A percentile compares a stretch with the other conserved stretches of the same genome.
Conservation (phyloP, 2,113 vertebrate species). For the Leptocoma aspasia region DNA sequence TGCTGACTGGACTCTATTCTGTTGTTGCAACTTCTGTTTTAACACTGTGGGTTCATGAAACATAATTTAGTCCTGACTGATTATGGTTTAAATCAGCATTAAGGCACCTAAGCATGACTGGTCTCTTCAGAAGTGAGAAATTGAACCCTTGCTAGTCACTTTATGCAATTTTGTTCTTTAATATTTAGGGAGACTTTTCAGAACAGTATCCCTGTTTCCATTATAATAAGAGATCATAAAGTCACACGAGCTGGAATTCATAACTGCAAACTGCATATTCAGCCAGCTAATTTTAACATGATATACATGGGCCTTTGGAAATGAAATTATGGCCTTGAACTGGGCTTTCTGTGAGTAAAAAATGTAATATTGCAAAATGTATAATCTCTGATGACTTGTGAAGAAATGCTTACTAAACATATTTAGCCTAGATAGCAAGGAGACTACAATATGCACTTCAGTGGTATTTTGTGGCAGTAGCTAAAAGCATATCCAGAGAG, state of each 20-base stretch:
- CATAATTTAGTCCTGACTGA: neutral
- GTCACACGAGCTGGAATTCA: neutral
- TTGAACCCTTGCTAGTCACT: neutral
- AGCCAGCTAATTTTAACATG: conserved; percentile 5
- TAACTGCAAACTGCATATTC: neutral
- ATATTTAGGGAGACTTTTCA: neutral
- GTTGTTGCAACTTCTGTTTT: neutral
- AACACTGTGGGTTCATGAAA: neutral
- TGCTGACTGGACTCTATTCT: neutral
- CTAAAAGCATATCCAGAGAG: neutral
- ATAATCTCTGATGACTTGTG: neutral
- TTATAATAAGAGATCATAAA: neutral
- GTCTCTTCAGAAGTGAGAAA: neutral
- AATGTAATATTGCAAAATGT: conserved; percentile 22
- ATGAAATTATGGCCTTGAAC: conserved; percentile 19
- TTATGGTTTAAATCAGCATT: neutral
- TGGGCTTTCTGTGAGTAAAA: conserved; percentile 11
- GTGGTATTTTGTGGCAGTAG: conserved; percentile 29
- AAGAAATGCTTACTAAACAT: conserved; percentile 16
- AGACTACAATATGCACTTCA: neutral
- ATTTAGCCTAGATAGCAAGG: conserved; percentile 35
- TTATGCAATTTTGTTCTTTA: neutral
- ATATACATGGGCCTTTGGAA: conserved; percentile 1
- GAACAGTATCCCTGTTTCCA: neutral
- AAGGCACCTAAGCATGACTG: neutral